Evolutionary conservation across 2,113 vertebrate species (phyloP).

Genomic region (Recurvirostra avosetta): DNA sequence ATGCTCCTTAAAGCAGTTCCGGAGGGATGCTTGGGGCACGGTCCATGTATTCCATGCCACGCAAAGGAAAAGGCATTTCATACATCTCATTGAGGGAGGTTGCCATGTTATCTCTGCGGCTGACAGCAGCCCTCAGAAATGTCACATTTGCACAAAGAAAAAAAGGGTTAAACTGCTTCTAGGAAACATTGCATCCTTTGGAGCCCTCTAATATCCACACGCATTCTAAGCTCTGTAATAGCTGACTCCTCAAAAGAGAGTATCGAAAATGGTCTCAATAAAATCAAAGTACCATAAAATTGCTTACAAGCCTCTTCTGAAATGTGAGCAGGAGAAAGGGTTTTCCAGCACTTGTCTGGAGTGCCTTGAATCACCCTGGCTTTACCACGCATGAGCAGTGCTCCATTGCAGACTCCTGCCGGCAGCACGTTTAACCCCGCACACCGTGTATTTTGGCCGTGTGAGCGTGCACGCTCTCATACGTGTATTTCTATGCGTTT

Average conservation of each 20-base stretch:
- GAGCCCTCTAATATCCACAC: neutral
- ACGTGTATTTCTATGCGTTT: rapidly evolving
- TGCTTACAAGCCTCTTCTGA: neutral
- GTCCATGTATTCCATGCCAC: neutral
- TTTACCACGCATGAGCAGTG: neutral
- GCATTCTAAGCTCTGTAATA: neutral
- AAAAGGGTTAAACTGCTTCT: neutral
- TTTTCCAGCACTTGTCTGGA: neutral
- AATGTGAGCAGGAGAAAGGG: neutral
- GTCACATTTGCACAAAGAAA: neutral
- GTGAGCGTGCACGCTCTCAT: rapidly evolving
- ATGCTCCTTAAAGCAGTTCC: neutral
- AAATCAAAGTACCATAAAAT: neutral
- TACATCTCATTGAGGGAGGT: neutral
- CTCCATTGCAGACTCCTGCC: neutral
- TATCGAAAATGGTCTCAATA: neutral
- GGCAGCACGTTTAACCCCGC: neutral
- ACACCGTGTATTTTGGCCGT: rapidly evolving
- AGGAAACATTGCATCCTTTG: neutral
- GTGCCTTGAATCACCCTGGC: neutral
- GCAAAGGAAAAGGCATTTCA: neutral
- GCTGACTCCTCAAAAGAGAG: neutral
- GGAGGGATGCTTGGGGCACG: neutral
- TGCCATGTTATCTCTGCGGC: neutral
- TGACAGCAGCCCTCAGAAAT: neutral